A percentile compares a stretch with the other conserved stretches of the same genome.
phyloP scores from a whole-genome alignment of 2,888 invertebrate species.

The Hemaris fuciformis region DNA sequence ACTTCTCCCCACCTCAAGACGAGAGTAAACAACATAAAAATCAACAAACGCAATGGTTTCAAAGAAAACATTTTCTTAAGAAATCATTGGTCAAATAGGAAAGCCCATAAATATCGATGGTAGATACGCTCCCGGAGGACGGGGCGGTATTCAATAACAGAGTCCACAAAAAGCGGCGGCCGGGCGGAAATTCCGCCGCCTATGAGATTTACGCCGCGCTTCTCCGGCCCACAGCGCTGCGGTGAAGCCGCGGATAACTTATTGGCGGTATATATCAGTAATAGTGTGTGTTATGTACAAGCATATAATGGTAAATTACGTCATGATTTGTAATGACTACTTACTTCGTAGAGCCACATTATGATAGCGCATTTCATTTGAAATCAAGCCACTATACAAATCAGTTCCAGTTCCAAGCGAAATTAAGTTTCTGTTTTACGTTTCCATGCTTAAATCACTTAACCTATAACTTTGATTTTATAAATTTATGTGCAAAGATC shows the following conservation, averaged over 20 bases:
- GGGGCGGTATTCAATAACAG: constrained; percentile 39
- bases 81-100: not conserved
- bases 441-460: no score
- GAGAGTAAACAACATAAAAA: not conserved
- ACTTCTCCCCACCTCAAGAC: no score
- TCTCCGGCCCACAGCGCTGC: constrained; percentile 16
- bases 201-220: constrained; percentile 38
- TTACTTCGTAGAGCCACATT: no score
- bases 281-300: not conserved
- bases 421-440: no score
- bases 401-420: no score
- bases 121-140: constrained; percentile 1
- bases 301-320: no score
- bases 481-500: no score
- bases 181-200: constrained; percentile 40
- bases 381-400: no score
- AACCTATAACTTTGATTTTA: no score
- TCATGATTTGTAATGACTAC: no score
- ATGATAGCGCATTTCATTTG: no score
- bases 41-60: not conserved
- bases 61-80: not conserved
- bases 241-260: constrained; percentile 10
- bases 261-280: not conserved
- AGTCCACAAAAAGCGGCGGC: constrained; percentile 44
- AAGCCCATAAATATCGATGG: constrained; percentile 9